phyloP scores from a whole-genome alignment of 2,888 invertebrate genomes.

The Synergus gifuensis region DNA sequence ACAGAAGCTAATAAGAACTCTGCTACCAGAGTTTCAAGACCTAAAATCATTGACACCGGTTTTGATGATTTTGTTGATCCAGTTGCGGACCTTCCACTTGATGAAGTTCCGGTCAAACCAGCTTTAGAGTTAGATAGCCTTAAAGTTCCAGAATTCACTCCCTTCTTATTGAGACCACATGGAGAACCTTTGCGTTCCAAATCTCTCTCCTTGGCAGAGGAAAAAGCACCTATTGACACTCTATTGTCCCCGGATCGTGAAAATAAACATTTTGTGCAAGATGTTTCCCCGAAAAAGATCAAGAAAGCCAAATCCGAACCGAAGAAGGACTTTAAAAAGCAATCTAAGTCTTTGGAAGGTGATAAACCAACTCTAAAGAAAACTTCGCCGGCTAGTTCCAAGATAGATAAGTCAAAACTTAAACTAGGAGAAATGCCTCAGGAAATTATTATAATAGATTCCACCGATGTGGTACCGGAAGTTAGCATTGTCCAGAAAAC shows the following conservation, averaged over 20 bases:
- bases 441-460: conserved; percentile 76
- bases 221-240: conserved; percentile 76
- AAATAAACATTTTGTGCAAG: conserved; percentile 72
- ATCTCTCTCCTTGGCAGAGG: conserved; percentile 74
- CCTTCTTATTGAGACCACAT: conserved; percentile 73
- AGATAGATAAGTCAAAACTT: conserved; percentile 75
- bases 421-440: conserved; percentile 76
- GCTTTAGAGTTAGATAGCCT: conserved; percentile 73
- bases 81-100: conserved; percentile 74
- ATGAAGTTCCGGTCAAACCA: conserved; percentile 75
- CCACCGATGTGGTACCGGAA: conserved; percentile 73
- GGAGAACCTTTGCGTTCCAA: conserved; percentile 74
- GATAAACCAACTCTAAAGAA: conserved; percentile 75
- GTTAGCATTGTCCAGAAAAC: conserved; percentile 75
- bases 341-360: conserved; percentile 75
- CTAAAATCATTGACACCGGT: conserved; percentile 75
- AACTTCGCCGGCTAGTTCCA: conserved; percentile 67
- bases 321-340: conserved; percentile 75
- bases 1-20: conserved; percentile 69
- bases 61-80: conserved; percentile 76
- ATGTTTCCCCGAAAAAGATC: conserved; percentile 72
- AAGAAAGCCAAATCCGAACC: conserved; percentile 69
- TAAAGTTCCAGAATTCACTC: conserved; percentile 75
- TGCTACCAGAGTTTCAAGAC: conserved; percentile 65
- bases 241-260: conserved; percentile 74